phyloP scores from a whole-genome alignment of 1,140 invertebrate genomes.

The Magallana angulata region DNA sequence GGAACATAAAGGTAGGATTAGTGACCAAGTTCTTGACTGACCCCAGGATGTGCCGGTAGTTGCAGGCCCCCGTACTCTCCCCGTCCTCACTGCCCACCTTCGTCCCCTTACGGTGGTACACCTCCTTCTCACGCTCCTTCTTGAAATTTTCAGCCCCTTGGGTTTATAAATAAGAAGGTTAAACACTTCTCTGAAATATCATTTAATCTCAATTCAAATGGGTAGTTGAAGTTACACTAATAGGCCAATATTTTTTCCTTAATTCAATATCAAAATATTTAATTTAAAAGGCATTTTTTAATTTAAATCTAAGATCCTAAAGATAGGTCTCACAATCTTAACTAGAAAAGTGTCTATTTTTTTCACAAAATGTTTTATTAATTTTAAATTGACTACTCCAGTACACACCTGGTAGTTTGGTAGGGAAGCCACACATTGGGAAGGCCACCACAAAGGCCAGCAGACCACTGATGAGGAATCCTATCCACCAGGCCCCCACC shows the following conservation, averaged over 20 bases:
- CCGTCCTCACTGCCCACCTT: neutral
- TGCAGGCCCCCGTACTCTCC: neutral
- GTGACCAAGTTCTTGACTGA: slow-evolving; percentile 84
- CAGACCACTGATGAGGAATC: slow-evolving; percentile 83
- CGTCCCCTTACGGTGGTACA: slow-evolving; percentile 80
- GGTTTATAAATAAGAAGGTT: neutral
- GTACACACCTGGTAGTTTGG: slow-evolving; percentile 65
- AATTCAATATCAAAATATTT: too few species aligned
- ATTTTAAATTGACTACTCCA: too few species aligned
- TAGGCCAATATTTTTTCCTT: too few species aligned
- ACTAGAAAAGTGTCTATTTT: too few species aligned
- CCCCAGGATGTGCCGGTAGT: slow-evolving; percentile 82
- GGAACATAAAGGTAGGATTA: slow-evolving; percentile 90
- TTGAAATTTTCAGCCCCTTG: slow-evolving; percentile 58
- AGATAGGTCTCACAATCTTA: too few species aligned
- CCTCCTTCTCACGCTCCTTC: slow-evolving; percentile 65
- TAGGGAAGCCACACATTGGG: slow-evolving; percentile 71
- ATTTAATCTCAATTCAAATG: too few species aligned
- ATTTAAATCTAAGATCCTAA: too few species aligned
- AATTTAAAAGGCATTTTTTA: too few species aligned
- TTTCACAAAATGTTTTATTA: too few species aligned
- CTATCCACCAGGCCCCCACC: slow-evolving; percentile 84
- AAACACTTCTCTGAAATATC: too few species aligned
- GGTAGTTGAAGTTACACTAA: too few species aligned
- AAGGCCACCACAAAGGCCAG: slow-evolving; percentile 82